These are phyloP conservation scores for Macrotis lagotis DNA, from an alignment of 2,113 vertebrate species.

Conservation along the genomic window DNA sequence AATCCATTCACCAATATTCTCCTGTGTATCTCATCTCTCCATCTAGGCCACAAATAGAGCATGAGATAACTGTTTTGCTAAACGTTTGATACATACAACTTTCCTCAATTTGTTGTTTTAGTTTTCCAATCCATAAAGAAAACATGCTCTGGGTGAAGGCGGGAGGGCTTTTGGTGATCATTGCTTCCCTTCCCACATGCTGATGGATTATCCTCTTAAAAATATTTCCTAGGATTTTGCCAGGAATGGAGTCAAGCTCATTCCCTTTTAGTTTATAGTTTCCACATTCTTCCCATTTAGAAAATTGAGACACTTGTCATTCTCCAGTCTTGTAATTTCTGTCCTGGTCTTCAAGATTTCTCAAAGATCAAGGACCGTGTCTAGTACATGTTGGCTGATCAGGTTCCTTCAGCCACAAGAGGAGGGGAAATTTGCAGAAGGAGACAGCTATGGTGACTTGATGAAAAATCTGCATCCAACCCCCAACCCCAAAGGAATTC, in stretches of 20 bases:
- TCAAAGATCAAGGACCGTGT: neutral
- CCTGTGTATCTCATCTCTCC: neutral
- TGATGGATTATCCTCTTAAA: neutral
- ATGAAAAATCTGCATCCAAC: neutral
- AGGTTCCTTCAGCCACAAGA: neutral
- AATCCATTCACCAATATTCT: neutral
- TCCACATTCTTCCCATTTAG: neutral
- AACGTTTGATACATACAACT: neutral
- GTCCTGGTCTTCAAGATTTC: neutral
- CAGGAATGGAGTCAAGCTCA: neutral
- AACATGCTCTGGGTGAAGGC: neutral
- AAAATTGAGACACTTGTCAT: neutral
- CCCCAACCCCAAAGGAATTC: neutral
- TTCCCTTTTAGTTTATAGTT: neutral
- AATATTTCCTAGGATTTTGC: neutral
- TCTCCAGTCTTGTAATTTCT: neutral
- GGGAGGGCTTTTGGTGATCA: neutral
- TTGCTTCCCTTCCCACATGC: neutral
- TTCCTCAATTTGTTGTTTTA: neutral
- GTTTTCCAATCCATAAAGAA: neutral
- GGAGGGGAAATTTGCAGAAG: neutral
- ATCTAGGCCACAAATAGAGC: neutral
- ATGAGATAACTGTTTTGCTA: neutral
- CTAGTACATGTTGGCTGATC: neutral
- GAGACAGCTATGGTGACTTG: neutral